Conservation (phyloP, 1,140 invertebrate species). For the Triops longicaudatus region DNA sequence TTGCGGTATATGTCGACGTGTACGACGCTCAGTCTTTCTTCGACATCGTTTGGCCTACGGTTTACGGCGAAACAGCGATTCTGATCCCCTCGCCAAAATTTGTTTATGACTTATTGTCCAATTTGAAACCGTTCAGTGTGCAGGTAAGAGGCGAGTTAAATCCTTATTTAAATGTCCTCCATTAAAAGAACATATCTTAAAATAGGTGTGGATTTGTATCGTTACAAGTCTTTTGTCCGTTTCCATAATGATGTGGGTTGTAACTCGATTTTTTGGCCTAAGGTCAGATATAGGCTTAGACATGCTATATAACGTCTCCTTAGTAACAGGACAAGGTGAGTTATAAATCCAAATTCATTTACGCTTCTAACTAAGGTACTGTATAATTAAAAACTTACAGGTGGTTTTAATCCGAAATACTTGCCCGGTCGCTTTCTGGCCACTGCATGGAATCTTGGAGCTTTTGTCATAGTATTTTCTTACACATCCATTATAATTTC, state of each 20-base stretch:
- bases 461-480: background rate
- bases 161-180: background rate
- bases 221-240: background rate
- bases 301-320: background rate
- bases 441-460: background rate
- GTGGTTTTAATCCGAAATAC: background rate
- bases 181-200: background rate
- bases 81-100: no score
- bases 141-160: background rate
- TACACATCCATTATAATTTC: background rate
- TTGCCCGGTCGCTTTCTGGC: background rate
- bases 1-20: no score
- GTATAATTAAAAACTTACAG: background rate
- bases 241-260: background rate
- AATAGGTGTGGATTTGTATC: background rate
- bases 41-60: no score
- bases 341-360: background rate
- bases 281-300: background rate
- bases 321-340: background rate
- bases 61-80: no score
- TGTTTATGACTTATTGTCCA: no score
- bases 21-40: no score
- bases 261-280: background rate
- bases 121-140: background rate
- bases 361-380: background rate